Conservation (phyloP, 2,888 invertebrate genomes). For the Bellardia pandia region DNA sequence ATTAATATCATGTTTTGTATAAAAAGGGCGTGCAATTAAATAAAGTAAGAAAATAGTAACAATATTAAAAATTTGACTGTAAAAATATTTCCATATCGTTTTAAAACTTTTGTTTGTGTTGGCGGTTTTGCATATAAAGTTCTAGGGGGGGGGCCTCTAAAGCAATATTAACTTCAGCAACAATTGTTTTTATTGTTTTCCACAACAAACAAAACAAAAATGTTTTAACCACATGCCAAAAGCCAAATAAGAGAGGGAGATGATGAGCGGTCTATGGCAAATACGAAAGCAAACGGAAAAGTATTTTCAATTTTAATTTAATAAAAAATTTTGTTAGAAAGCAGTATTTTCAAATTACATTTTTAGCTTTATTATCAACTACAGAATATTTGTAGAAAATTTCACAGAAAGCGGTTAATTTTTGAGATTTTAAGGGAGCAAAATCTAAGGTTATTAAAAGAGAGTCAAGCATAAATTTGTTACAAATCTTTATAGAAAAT, state of each 20-base stretch:
- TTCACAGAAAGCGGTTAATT: too few relatives aligned
- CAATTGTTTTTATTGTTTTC: constrained; percentile 12
- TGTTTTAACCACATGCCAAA: constrained; percentile 35
- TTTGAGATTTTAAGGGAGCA: too few relatives aligned
- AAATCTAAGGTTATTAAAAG: too few relatives aligned
- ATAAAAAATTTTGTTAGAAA: too few relatives aligned
- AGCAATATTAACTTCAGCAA: constrained; percentile 33
- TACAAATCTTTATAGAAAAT: too few relatives aligned
- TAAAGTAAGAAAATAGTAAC: neutral
- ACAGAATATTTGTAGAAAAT: too few relatives aligned
- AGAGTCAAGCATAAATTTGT: too few relatives aligned
- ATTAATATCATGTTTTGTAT: constrained; percentile 12
- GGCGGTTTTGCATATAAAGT: neutral
- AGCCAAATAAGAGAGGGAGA: constrained; percentile 1
- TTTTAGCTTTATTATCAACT: too few relatives aligned
- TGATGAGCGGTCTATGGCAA: constrained; percentile 11
- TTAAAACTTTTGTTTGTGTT: neutral
- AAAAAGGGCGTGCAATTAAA: neutral
- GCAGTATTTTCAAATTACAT: too few relatives aligned
- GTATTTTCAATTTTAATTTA: neutral
- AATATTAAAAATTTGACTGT: neutral
- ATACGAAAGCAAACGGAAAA: constrained; percentile 4
- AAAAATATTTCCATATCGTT: too few relatives aligned
- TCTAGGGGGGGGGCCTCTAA: constrained; percentile 21
- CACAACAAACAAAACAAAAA: constrained; percentile 9